Percentiles rank a stretch among this genome's conserved stretches.
phyloP scores from a whole-genome alignment of 2,113 vertebrate genomes.

The Notechis scutatus region DNA sequence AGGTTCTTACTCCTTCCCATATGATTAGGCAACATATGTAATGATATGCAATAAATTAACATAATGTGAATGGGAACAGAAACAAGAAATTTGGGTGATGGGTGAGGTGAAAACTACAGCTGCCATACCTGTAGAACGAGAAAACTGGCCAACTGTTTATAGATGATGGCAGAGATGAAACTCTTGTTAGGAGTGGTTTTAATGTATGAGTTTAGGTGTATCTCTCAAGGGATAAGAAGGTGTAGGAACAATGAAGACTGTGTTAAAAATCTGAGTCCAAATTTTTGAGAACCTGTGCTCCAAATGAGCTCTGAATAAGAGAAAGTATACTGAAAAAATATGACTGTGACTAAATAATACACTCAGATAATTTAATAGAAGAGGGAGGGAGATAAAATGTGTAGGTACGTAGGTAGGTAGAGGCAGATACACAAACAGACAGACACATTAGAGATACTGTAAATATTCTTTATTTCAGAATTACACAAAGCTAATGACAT shows the following conservation, averaged over 20 bases:
- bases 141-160: neutral
- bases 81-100: neutral
- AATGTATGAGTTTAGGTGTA: neutral
- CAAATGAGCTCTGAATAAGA: neutral
- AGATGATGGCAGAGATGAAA: neutral
- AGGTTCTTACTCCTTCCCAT: neutral
- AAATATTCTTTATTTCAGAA: neutral
- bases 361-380: neutral
- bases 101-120: neutral
- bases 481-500: neutral
- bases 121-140: neutral
- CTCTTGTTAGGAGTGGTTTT: neutral
- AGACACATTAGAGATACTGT: neutral
- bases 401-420: neutral
- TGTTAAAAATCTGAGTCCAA: neutral
- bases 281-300: neutral
- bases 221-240: neutral
- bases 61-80: slow-evolving; percentile 1
- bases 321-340: neutral
- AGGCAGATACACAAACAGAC: neutral
- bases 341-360: neutral
- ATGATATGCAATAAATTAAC: neutral
- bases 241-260: neutral
- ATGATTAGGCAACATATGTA: neutral
- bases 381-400: neutral